Evolutionary conservation across 1,140 invertebrate genomes (phyloP).

Genomic region (Drosophila lowei): DNA sequence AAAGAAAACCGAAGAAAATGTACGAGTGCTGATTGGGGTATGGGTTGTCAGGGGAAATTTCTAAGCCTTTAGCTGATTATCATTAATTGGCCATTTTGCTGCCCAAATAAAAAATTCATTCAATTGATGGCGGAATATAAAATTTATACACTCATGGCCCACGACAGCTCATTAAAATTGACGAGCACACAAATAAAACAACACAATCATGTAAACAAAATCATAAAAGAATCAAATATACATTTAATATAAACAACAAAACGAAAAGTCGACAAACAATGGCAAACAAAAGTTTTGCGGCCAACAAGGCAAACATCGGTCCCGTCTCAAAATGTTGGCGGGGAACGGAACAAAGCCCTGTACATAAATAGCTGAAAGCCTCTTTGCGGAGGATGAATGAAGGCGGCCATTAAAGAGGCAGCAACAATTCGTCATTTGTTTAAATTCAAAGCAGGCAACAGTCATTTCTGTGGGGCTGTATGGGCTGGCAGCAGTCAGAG

Average conservation of each 20-base stretch:
- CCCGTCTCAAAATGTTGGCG: constrained; percentile 29
- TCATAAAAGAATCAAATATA: constrained; percentile 71
- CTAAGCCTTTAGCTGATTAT: constrained; percentile 3
- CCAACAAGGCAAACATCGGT: constrained; percentile 15
- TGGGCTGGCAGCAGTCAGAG: not conserved
- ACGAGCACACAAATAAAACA: constrained; percentile 43
- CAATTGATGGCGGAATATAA: constrained; percentile 41
- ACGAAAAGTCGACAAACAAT: constrained; percentile 35
- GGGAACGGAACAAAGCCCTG: constrained; percentile 22
- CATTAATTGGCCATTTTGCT: constrained; percentile 10
- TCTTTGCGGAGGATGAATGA: constrained; percentile 31
- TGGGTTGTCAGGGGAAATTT: not conserved
- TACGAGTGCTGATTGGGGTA: not conserved
- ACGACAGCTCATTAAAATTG: constrained; percentile 59
- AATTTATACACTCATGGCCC: constrained; percentile 52
- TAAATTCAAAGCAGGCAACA: constrained; percentile 78
- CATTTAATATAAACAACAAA: constrained; percentile 45
- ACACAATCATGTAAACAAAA: constrained; percentile 43
- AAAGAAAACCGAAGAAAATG: constrained; percentile 22
- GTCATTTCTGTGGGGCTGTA: constrained; percentile 49
- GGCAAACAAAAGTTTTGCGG: constrained; percentile 49
- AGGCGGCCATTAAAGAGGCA: constrained; percentile 50
- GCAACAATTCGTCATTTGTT: constrained; percentile 70
- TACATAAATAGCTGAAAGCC: constrained; percentile 63
- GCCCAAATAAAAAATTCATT: constrained; percentile 17